Evolutionary conservation across 37 sponge, comb jelly and placozoan species (phyloP).

Genomic region (Eunapius fragilis): DNA sequence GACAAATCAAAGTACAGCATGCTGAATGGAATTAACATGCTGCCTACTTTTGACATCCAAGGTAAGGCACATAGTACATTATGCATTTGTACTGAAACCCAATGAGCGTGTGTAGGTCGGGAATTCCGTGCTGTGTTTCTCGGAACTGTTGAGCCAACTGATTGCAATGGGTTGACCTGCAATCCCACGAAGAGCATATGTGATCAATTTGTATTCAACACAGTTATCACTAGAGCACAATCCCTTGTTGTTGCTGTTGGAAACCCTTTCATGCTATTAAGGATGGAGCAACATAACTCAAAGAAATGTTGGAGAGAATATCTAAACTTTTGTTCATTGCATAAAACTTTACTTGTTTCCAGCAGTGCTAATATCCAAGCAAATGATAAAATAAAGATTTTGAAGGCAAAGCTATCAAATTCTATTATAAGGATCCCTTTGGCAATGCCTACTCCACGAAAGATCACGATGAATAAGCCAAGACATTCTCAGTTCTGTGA

Average conservation of each 20-base stretch:
- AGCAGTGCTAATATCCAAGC: neutral
- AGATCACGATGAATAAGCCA: too few species aligned
- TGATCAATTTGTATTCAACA: conserved; percentile 37
- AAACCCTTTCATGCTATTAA: conserved; percentile 35
- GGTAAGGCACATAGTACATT: conserved; percentile 7
- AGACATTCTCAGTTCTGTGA: too few species aligned
- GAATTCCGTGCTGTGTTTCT: conserved; percentile 39
- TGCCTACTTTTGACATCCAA: conserved; percentile 44
- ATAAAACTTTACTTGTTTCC: neutral
- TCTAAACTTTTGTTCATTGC: neutral
- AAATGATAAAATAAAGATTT: neutral
- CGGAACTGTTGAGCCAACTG: conserved; percentile 31
- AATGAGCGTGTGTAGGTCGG: conserved; percentile 25
- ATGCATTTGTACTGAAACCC: too few species aligned
- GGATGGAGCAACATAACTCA: neutral
- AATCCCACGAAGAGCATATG: conserved; percentile 20
- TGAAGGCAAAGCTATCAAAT: neutral
- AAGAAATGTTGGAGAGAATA: conserved; percentile 30
- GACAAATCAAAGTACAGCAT: neutral
- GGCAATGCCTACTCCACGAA: neutral
- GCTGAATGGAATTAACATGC: neutral
- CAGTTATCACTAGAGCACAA: conserved; percentile 28
- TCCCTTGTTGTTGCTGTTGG: conserved; percentile 42
- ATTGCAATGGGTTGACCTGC: neutral
- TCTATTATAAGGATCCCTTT: neutral